Base-by-base conservation (phyloP, 2,113 vertebrate genomes). In the Fulmarus glacialis region DNA sequence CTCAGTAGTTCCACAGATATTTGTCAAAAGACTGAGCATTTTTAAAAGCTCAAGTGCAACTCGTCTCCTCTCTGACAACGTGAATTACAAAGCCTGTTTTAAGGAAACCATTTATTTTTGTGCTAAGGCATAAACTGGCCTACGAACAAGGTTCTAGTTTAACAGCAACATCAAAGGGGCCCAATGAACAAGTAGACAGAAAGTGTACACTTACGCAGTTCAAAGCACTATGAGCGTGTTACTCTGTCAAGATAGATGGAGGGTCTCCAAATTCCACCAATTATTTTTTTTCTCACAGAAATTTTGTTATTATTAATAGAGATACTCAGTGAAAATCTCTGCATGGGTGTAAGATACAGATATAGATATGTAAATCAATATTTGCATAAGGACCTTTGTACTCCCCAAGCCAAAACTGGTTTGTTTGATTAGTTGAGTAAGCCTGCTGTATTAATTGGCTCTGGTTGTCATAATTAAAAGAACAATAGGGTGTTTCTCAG, bases 81-180 rank as follows among this genome's bases (percentile, higher is more conserved):
- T 87, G 67, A 97, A 95, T 89, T 93, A 43, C 36, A 95, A 90
- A 63, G 17, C 56, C 82, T 58, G 32, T 68, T 97, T 97, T 87
- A 97, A 98, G 68, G 70, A 93, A 97, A 87, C 8, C 30, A 72
- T 92, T 86, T 75, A 59, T 91, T 92, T 97, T 95, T 71, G 87
- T 90, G 82, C 13, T 70, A 70, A 86, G 32, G 30, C 63, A 89
- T 96, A 96, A 97, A 96, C 52, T 71, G 64, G 53, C 68, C 83
- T 72, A 47, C 85, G 86, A 94, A 84, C 84, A 96, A 68, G 66
- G 93, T 74, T 94, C 60, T 55, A 64, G 42, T 73, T 95, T 82
- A 96, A 88, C 48, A 94, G 56, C 42, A 67, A 45, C 78, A 95
- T 96, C 96, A 96, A 97, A 95, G 70, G 78, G 30, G 77, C 89